Conservation (phyloP, 2,888 invertebrate genomes). For the Phalangium opilio region DNA sequence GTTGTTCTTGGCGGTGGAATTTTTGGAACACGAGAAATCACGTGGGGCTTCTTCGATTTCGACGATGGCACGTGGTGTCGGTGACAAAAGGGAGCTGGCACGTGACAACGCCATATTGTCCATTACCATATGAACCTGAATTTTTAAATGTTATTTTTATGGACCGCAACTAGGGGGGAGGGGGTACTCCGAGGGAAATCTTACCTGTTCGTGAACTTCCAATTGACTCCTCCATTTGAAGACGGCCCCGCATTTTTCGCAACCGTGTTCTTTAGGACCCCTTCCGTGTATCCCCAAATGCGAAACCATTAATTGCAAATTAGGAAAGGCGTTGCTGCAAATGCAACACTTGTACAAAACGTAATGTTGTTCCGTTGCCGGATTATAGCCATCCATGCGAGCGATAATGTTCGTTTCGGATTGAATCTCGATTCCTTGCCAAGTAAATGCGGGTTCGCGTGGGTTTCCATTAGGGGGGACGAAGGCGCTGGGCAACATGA, state of each 20-base stretch:
- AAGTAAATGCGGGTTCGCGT: slow-evolving; percentile 7
- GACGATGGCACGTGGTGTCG: too few species aligned
- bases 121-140: too few species aligned
- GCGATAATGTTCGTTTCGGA: slow-evolving; percentile 19
- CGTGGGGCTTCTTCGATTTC: too few species aligned
- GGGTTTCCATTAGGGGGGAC: too few species aligned
- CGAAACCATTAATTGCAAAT: slow-evolving; percentile 14
- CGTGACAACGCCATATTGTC: too few species aligned
- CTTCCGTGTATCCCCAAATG: slow-evolving; percentile 18
- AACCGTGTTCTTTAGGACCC: slow-evolving; percentile 14
- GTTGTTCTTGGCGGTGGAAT: too few species aligned
- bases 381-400: slow-evolving; percentile 19
- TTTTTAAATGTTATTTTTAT: too few species aligned
- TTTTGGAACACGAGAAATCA: too few species aligned
- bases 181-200: too few species aligned
- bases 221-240: slow-evolving; percentile 20
- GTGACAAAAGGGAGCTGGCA: too few species aligned
- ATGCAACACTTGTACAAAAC: slow-evolving; percentile 20
- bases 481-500: too few species aligned
- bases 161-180: too few species aligned
- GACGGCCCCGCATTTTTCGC: slow-evolving; percentile 21
- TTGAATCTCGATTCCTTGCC: slow-evolving; percentile 18
- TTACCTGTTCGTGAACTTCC: slow-evolving; percentile 17
- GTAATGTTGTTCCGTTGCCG: slow-evolving; percentile 19
- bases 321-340: slow-evolving; percentile 21